phyloP scores from a whole-genome alignment of 2,888 invertebrate species.

The Periphyllus acericola region DNA sequence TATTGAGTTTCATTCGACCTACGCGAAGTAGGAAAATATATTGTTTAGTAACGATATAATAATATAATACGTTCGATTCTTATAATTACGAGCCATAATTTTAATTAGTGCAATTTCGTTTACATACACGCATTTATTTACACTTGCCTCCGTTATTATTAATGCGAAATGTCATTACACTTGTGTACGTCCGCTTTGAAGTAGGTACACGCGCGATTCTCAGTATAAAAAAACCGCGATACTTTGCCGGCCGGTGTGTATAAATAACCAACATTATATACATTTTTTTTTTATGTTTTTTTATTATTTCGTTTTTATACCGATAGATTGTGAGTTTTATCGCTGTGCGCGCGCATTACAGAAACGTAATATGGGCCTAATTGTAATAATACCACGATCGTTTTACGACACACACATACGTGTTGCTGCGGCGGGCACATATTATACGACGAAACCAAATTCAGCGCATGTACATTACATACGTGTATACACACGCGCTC shows the following conservation, averaged over 20 bases:
- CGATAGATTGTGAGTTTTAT: background rate
- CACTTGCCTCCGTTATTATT: background rate
- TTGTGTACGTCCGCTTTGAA: background rate
- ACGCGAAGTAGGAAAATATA: background rate
- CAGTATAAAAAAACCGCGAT: background rate
- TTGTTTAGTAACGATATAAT: background rate
- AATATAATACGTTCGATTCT: background rate
- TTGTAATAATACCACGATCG: background rate
- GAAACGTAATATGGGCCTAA: background rate
- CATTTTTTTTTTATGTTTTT: background rate
- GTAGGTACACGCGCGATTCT: background rate
- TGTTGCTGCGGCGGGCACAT: background rate
- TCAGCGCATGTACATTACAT: background rate
- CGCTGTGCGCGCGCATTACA: background rate
- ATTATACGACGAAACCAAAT: background rate
- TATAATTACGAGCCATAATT: background rate
- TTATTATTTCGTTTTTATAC: slow-evolving; percentile 1
- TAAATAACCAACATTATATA: background rate
- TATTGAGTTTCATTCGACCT: background rate
- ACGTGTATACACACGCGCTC: background rate
- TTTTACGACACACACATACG: background rate
- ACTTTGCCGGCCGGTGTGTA: background rate
- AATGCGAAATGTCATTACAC: too few species aligned
- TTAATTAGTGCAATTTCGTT: background rate
- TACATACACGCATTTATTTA: background rate